A percentile compares a stretch with the other conserved stretches of the same genome.
These are phyloP conservation scores for Ondatra zibethicus DNA, from an alignment of 2,113 vertebrate genomes.

Conservation along the genomic window DNA sequence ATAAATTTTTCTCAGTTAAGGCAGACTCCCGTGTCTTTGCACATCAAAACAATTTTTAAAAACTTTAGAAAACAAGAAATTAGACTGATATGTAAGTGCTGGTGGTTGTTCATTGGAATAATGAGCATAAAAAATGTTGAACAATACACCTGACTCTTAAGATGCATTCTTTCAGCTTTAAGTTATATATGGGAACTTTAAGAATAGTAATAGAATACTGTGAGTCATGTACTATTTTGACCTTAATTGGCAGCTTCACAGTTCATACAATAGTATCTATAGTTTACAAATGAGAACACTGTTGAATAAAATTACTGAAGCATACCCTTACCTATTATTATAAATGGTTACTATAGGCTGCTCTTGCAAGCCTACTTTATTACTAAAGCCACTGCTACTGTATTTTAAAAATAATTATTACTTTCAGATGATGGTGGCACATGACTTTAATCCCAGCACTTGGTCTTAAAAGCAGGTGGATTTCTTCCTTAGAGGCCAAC, in stretches of 20 bases:
- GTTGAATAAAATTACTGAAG: background rate
- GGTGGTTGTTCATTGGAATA: background rate
- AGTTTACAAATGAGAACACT: conserved; percentile 28
- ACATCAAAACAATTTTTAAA: conserved; percentile 43
- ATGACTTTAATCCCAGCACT: background rate
- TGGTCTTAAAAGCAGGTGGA: background rate
- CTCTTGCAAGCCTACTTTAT: background rate
- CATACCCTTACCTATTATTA: background rate
- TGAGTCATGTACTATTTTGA: background rate
- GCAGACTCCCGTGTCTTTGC: conserved; percentile 3
- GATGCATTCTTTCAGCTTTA: background rate
- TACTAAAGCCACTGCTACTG: background rate
- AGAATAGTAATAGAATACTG: background rate
- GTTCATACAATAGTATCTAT: background rate
- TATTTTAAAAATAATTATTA: background rate
- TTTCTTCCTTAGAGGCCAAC: background rate
- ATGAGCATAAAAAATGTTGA: background rate
- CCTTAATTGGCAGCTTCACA: background rate
- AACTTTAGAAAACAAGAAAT: conserved; percentile 27
- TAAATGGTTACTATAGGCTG: background rate
- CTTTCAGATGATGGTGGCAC: background rate
- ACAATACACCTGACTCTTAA: background rate
- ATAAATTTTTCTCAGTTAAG: conserved; percentile 53
- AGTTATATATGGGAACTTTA: background rate
- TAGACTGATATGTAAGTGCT: background rate